These are phyloP conservation scores for Rosalia funebris DNA, from an alignment of 2,888 invertebrate species.

Conservation along the genomic window DNA sequence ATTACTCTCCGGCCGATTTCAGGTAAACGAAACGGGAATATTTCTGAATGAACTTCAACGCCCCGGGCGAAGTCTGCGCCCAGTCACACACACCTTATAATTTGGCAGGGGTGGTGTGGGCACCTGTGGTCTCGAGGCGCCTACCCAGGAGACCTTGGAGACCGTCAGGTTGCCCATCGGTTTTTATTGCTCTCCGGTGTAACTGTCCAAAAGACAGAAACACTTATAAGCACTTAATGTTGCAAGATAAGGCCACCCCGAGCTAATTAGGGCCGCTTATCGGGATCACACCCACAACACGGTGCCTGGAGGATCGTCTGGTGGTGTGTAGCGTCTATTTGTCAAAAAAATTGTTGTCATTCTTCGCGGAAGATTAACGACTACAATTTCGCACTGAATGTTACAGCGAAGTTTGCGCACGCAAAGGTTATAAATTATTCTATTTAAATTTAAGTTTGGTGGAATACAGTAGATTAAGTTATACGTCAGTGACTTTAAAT, in stretches of 20 bases:
- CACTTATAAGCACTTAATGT: slow-evolving; percentile 41
- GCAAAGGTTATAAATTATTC: too few relatives aligned
- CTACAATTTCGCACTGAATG: too few relatives aligned
- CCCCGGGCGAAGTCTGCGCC: slow-evolving; percentile 39
- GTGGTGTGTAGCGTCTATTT: slow-evolving; percentile 23
- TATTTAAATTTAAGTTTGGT: too few relatives aligned
- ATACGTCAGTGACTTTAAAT: too few relatives aligned
- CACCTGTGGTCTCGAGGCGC: slow-evolving; percentile 27
- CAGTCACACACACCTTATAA: slow-evolving; percentile 33
- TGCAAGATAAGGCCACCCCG: slow-evolving; percentile 37
- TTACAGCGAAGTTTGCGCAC: too few relatives aligned
- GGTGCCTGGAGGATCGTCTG: not conserved
- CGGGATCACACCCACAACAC: slow-evolving; percentile 25
- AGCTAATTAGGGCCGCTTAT: slow-evolving; percentile 30
- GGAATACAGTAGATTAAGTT: too few relatives aligned
- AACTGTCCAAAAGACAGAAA: slow-evolving; percentile 33
- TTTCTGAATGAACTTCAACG: slow-evolving; percentile 47
- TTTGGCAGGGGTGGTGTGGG: slow-evolving; percentile 30
- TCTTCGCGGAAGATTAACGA: too few relatives aligned
- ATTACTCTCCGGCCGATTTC: slow-evolving; percentile 40
- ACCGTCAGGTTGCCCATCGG: slow-evolving; percentile 27
- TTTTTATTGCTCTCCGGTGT: slow-evolving; percentile 18
- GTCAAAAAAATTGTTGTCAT: too few relatives aligned
- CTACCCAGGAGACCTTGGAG: slow-evolving; percentile 30
- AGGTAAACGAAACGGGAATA: slow-evolving; percentile 44